These are phyloP conservation scores for Falco peregrinus DNA, from an alignment of 2,797 vertebrate genomes.

Conservation along the genomic window DNA sequence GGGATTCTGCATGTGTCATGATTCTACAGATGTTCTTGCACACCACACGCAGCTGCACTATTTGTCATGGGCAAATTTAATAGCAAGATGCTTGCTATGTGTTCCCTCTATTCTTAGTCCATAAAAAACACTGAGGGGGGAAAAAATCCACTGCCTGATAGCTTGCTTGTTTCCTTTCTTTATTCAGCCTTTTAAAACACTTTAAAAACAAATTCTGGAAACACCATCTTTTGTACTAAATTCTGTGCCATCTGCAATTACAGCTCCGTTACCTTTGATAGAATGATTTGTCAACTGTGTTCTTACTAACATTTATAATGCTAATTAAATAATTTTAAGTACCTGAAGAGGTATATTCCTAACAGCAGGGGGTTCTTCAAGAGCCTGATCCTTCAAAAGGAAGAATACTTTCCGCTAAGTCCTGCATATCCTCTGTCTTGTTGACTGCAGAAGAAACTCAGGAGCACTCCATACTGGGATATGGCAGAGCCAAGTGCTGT, in stretches of 20 bases:
- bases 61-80: conserved; percentile 16
- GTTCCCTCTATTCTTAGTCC: background rate
- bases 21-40: conserved; percentile 45
- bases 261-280: background rate
- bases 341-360: conserved; percentile 2
- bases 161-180: background rate
- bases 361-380: background rate
- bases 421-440: background rate
- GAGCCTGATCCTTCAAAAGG: background rate
- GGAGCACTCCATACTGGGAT: background rate
- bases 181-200: background rate
- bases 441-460: background rate
- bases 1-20: conserved; percentile 16
- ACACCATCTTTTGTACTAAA: background rate
- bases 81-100: background rate
- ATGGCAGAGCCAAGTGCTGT: background rate
- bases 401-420: background rate
- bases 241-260: background rate
- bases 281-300: background rate
- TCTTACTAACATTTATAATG: background rate
- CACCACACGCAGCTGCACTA: conserved; percentile 26
- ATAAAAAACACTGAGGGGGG: background rate
- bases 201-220: background rate
- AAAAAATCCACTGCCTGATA: background rate
- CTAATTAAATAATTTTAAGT: conserved; percentile 32